These are phyloP conservation scores for Gallinago stenura DNA, from an alignment of 2,797 vertebrate genomes.

Conservation along the genomic window DNA sequence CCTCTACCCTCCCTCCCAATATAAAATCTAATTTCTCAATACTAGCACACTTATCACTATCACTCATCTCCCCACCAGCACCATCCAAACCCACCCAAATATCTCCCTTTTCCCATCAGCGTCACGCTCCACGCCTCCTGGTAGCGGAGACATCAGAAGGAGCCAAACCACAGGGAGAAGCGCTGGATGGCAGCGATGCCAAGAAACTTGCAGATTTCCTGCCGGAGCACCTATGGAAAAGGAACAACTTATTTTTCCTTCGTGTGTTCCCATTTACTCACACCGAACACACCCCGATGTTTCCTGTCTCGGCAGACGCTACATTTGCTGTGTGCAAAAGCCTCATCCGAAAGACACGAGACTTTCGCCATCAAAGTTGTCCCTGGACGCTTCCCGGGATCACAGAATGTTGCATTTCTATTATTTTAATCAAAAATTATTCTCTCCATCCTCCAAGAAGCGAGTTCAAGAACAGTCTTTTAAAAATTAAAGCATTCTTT, in stretches of 20 bases:
- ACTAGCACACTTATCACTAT: accelerated
- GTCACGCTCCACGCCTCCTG: accelerated
- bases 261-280: not conserved
- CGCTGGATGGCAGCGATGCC: accelerated
- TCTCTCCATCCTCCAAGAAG: not conserved
- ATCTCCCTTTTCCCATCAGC: not conserved
- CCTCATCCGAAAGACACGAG: not conserved
- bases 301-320: not conserved
- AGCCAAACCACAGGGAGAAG: not conserved
- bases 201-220: not conserved
- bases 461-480: not conserved
- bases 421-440: not conserved
- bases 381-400: not conserved
- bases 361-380: not conserved
- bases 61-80: not conserved
- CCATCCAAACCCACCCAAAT: not conserved
- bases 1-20: not conserved
- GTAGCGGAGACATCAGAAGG: not conserved
- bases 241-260: not conserved
- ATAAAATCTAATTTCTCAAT: not conserved
- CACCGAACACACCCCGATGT: not conserved
- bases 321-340: not conserved
- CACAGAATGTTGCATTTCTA: accelerated
- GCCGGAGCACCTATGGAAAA: conserved; percentile 1
- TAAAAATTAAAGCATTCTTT: not conserved